Evolutionary conservation across 2,888 invertebrate genomes (phyloP).

Genomic region (Tipula helvola): DNA sequence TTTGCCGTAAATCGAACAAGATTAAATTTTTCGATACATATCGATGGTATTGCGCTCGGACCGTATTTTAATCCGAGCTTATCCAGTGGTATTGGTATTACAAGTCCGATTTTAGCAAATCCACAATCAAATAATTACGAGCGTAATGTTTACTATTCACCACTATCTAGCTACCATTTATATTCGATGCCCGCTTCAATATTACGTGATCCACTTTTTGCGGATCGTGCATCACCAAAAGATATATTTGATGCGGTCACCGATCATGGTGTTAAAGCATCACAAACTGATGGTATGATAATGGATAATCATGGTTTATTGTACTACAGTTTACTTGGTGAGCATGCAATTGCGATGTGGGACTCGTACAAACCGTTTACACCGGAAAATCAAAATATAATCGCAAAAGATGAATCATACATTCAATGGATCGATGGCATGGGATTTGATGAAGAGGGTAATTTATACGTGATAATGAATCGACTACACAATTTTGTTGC

Average conservation of each 20-base stretch:
- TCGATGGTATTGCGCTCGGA: slow-evolving; percentile 61
- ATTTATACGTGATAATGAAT: slow-evolving; percentile 55
- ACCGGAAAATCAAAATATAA: slow-evolving; percentile 44
- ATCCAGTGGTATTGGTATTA: slow-evolving; percentile 27
- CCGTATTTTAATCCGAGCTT: slow-evolving; percentile 38
- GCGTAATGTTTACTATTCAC: slow-evolving; percentile 49
- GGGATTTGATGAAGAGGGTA: slow-evolving; percentile 48
- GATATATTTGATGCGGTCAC: slow-evolving; percentile 34
- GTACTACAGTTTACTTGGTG: slow-evolving; percentile 55
- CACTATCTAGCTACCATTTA: slow-evolving; percentile 53
- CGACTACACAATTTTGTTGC: slow-evolving; percentile 52
- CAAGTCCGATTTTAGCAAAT: slow-evolving; percentile 24
- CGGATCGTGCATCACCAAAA: slow-evolving; percentile 27
- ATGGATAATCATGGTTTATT: slow-evolving; percentile 57
- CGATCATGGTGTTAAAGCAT: slow-evolving; percentile 48
- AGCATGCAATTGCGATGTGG: slow-evolving; percentile 58
- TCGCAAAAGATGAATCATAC: slow-evolving; percentile 51
- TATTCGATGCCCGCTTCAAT: slow-evolving; percentile 51
- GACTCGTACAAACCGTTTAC: slow-evolving; percentile 46
- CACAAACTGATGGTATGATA: slow-evolving; percentile 62
- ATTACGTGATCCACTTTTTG: slow-evolving; percentile 42
- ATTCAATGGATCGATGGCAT: slow-evolving; percentile 61
- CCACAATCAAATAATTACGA: slow-evolving; percentile 21
- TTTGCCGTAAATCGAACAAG: slow-evolving; percentile 48
- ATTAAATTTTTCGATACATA: slow-evolving; percentile 45